Percentiles rank a stretch among this genome's conserved stretches.
phyloP scores from a whole-genome alignment of 2,113 vertebrate species.

The Ctenomys sociabilis region DNA sequence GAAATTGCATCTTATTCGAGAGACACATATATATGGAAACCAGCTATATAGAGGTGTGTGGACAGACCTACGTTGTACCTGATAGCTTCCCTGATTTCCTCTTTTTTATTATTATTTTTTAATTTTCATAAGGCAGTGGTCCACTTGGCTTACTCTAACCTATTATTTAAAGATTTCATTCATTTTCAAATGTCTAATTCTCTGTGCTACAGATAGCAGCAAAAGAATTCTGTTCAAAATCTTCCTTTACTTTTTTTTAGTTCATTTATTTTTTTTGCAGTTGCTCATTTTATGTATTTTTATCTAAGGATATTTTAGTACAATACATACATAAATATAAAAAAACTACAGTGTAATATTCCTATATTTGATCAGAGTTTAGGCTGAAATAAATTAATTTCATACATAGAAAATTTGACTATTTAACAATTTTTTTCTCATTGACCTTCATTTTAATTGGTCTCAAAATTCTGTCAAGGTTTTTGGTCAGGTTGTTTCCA shows the following conservation, averaged over 20 bases:
- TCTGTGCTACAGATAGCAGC: conserved; percentile 7
- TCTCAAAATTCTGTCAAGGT: no score
- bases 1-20: neutral
- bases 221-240: neutral
- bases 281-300: neutral
- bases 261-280: conserved; percentile 1
- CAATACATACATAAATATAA: neutral
- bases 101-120: neutral
- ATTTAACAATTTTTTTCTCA: conserved; percentile 17
- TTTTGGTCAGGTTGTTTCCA: no score
- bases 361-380: conserved; percentile 29
- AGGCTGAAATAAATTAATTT: conserved; percentile 40
- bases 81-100: neutral
- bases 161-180: conserved; percentile 1
- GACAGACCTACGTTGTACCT: neutral
- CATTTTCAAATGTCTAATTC: neutral
- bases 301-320: neutral
- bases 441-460: no score
- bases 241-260: neutral
- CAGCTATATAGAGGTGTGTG: neutral
- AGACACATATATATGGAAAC: conserved; percentile 18
- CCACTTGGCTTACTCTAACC: neutral
- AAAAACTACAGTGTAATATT: conserved; percentile 13
- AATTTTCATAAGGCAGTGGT: neutral
- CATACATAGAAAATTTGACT: neutral